Evolutionary conservation across 2,888 invertebrate genomes (phyloP), one percentile per base, ranked within the genome.

Genomic region (Acrobeloides nanus): DNA sequence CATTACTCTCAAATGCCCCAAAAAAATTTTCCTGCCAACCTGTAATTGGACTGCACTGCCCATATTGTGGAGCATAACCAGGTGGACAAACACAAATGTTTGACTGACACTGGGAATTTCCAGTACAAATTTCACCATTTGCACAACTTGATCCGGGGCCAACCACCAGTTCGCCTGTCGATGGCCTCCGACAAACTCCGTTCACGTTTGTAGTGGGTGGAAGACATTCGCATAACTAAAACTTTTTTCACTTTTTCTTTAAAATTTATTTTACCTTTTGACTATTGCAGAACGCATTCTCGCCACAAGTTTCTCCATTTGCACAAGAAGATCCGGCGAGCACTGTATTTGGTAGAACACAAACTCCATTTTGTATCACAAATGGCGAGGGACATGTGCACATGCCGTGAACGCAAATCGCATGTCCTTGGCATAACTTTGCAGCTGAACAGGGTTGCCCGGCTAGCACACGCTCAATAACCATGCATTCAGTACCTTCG

Each of bases 321-420:
- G 59, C 62, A 42, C 68, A 68, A 1, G 55, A 50, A 15, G 59
- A 57, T 5, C 68, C 68, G 5, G 64, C 53, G 31, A 44, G 31
- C 8, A 52, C 62, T 53, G 29, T 42, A 48, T 25, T 17, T 18
- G 44, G 45, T 12, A 23, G 46, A 20, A 61, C 53, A 42, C 60
- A 60, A 17, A 56, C 49, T 2, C 56, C 56, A 25, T 38, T 48
- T 35, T 57, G 45, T 25, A 46, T 43, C 18, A 61, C 39, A 25
- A 64, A 58, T 15, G 52, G 57, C 20, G 62, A 37, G 7, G 62
- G 59, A 38, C 70, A 72, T 7, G 54, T 55, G 45, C 73, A 73
- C 2, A 60, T 50, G 18, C 63, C 62, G 15, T 63, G 59, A n/a
- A 62, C 48, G 42, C 73, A 73, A 5, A 59, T 50, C 3, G 72